These are phyloP conservation scores for Labia minor DNA, from an alignment of 2,888 invertebrate genomes.

Conservation along the genomic window DNA sequence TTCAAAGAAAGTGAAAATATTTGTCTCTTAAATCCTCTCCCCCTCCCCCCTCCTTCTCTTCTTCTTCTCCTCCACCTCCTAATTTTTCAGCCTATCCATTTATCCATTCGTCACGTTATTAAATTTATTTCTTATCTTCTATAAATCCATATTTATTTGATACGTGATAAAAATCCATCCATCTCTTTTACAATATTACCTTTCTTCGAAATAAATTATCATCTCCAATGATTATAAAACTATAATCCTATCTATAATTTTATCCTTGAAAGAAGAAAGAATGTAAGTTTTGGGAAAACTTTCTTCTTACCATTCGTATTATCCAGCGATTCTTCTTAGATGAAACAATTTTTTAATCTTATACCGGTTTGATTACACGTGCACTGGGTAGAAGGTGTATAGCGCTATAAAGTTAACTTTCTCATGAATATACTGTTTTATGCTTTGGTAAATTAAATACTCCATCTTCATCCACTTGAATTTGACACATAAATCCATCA, in stretches of 20 bases:
- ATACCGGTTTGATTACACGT: no score
- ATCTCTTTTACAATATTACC: not conserved
- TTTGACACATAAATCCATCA: no score
- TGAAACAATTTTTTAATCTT: no score
- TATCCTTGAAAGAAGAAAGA: not conserved
- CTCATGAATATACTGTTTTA: no score
- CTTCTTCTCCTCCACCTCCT: not conserved
- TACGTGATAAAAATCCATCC: not conserved
- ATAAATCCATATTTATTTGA: not conserved
- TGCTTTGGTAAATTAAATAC: no score
- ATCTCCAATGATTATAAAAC: not conserved
- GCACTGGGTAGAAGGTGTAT: no score
- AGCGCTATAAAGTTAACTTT: no score
- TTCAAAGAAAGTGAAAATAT: slow-evolving; percentile 13
- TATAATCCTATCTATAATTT: slow-evolving; percentile 1
- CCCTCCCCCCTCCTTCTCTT: not conserved
- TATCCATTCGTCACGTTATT: slow-evolving; percentile 5
- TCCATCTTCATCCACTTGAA: no score
- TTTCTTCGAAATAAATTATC: not conserved
- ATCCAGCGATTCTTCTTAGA: no score
- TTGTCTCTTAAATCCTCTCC: not conserved
- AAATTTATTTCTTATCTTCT: not conserved
- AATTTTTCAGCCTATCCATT: not conserved
- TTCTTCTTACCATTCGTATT: no score
- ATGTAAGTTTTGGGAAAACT: not conserved